A percentile compares a stretch with the other conserved stretches of the same genome.
Evolutionary conservation across 2,888 invertebrate genomes (phyloP).

Genomic region (Perizoma flavofasciatum): DNA sequence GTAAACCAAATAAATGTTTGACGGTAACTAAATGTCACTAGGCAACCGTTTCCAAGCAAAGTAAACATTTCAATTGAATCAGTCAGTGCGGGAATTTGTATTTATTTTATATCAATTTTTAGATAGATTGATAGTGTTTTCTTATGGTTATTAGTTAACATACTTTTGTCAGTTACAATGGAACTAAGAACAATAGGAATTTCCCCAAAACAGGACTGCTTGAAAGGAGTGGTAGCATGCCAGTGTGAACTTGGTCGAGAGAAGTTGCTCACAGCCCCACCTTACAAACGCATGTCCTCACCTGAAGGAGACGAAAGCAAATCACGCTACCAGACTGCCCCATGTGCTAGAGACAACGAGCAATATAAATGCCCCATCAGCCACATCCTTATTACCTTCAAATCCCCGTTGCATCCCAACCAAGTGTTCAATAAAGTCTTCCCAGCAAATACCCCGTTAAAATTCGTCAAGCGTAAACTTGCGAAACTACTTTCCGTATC

Average conservation of each 20-base stretch:
- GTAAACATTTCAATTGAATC: slow-evolving; percentile 39
- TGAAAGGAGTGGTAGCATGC: slow-evolving; percentile 60
- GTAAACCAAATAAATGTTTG: background rate
- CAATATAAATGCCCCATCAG: slow-evolving; percentile 70
- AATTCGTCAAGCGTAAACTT: slow-evolving; percentile 73
- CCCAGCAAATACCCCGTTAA: slow-evolving; percentile 70
- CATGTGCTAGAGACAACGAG: slow-evolving; percentile 63
- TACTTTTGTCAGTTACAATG: slow-evolving; percentile 40
- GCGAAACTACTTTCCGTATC: slow-evolving; percentile 69
- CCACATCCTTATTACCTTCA: slow-evolving; percentile 71
- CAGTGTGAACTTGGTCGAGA: slow-evolving; percentile 77
- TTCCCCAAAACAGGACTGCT: slow-evolving; percentile 53
- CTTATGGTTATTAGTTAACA: slow-evolving; percentile 5
- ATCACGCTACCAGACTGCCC: slow-evolving; percentile 66
- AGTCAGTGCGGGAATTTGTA: slow-evolving; percentile 31
- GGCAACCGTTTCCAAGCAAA: slow-evolving; percentile 56
- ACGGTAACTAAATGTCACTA: slow-evolving; percentile 35
- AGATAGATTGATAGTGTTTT: slow-evolving; percentile 20
- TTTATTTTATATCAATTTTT: slow-evolving; percentile 35
- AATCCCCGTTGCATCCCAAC: slow-evolving; percentile 66
- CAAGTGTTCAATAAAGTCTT: slow-evolving; percentile 74
- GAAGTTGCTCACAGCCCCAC: slow-evolving; percentile 73
- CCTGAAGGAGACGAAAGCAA: slow-evolving; percentile 53
- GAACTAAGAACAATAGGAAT: slow-evolving; percentile 56
- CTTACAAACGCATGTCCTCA: slow-evolving; percentile 55